Percentiles rank a stretch among this genome's conserved stretches.
phyloP scores from a whole-genome alignment of 2,113 vertebrate species.

The Megalops atlanticus region DNA sequence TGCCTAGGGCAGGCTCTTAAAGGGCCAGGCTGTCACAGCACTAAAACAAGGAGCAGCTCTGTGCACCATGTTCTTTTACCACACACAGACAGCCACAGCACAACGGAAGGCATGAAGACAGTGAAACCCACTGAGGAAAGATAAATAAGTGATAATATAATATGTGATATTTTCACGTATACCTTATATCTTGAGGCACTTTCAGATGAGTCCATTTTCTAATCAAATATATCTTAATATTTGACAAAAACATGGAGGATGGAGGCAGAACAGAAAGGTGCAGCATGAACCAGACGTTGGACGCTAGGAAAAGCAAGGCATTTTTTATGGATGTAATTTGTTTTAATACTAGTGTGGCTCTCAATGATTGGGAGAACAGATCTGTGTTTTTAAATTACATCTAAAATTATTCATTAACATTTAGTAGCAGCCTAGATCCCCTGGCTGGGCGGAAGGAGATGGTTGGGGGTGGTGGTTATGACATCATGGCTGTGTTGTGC shows the following conservation, averaged over 20 bases:
- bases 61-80: not conserved
- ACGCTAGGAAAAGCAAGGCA: too few species aligned
- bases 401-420: not conserved
- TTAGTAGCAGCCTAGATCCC: not conserved
- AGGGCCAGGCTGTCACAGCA: slow-evolving; percentile 4
- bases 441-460: not conserved
- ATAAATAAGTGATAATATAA: not conserved
- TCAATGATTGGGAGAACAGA: too few species aligned
- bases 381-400: not conserved
- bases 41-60: not conserved
- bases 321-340: too few species aligned
- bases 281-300: too few species aligned
- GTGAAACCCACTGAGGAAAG: not conserved
- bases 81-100: not conserved
- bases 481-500: slow-evolving; percentile 6
- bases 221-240: too few species aligned
- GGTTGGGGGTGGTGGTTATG: not conserved
- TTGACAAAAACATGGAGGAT: too few species aligned
- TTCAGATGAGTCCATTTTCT: too few species aligned
- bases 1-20: slow-evolving; percentile 16
- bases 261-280: too few species aligned
- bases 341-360: too few species aligned
- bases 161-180: not conserved
- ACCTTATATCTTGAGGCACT: too few species aligned
- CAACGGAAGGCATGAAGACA: not conserved